Percentiles rank a stretch among this genome's conserved stretches.
Evolutionary conservation across 2,888 invertebrate genomes (phyloP).

Genomic region (Pterostichus niger): DNA sequence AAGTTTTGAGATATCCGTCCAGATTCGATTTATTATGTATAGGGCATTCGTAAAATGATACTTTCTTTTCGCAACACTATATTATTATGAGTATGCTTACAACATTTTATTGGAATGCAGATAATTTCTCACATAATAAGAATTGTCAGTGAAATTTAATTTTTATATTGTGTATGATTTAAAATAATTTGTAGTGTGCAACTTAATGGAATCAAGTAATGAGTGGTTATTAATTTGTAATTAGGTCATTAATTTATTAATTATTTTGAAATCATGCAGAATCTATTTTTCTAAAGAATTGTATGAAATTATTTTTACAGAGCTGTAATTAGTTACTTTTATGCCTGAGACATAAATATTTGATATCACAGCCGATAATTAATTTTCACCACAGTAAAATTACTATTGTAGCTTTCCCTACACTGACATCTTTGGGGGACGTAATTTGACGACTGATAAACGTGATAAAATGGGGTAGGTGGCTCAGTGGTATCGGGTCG

Average conservation of each 20-base stretch:
- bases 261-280: slow-evolving; percentile 6
- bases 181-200: background rate
- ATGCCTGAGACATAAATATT: no score
- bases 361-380: no score
- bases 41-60: background rate
- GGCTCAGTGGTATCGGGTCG: no score
- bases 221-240: background rate
- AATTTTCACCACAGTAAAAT: no score
- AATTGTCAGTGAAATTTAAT: background rate
- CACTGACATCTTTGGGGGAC: no score
- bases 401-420: no score
- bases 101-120: background rate
- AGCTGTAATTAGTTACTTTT: no score
- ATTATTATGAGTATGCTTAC: slow-evolving; percentile 3
- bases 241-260: slow-evolving; percentile 6
- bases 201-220: no score
- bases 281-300: no score
- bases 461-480: no score
- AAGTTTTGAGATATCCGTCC: slow-evolving; percentile 22
- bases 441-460: no score
- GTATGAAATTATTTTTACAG: no score
- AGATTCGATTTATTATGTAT: slow-evolving; percentile 16
- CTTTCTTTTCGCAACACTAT: slow-evolving; percentile 20
- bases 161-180: background rate
- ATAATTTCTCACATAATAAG: background rate